Percentiles rank a stretch among this genome's conserved stretches.
phyloP scores from a whole-genome alignment of 2,113 vertebrate genomes.

The Hydrochoerus hydrochaeris region DNA sequence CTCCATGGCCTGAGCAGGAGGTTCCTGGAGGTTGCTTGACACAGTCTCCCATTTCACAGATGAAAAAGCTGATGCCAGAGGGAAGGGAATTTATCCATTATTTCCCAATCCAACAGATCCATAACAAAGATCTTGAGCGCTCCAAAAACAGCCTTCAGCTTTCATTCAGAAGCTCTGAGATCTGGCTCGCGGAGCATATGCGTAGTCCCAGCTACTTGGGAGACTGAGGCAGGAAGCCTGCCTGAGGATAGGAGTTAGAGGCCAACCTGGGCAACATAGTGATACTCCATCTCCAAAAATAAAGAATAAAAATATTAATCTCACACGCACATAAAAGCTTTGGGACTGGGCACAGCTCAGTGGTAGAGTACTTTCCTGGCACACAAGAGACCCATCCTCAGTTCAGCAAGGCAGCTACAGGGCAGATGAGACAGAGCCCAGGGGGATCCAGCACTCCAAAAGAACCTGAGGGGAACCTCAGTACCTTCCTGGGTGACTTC shows the following conservation, averaged over 20 bases:
- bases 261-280: not conserved
- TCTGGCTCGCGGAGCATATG: not conserved
- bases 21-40: not conserved
- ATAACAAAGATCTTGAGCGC: not conserved
- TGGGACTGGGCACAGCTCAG: not conserved
- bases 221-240: not conserved
- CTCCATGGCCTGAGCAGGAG: not conserved
- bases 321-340: not conserved
- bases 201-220: no score
- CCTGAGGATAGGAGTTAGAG: not conserved
- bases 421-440: accelerated
- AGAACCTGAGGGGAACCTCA: not conserved
- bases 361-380: not conserved
- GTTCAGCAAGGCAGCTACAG: accelerated
- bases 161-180: not conserved
- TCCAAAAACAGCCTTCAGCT: not conserved
- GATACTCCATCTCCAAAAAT: not conserved
- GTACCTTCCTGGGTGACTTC: not conserved
- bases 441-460: not conserved
- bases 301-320: not conserved
- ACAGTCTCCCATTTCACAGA: not conserved
- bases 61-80: not conserved
- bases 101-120: not conserved
- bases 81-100: not conserved
- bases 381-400: not conserved